Percentiles rank a stretch among this genome's conserved stretches.
phyloP scores from a whole-genome alignment of 2,113 vertebrate genomes.

The Mirza zaza region DNA sequence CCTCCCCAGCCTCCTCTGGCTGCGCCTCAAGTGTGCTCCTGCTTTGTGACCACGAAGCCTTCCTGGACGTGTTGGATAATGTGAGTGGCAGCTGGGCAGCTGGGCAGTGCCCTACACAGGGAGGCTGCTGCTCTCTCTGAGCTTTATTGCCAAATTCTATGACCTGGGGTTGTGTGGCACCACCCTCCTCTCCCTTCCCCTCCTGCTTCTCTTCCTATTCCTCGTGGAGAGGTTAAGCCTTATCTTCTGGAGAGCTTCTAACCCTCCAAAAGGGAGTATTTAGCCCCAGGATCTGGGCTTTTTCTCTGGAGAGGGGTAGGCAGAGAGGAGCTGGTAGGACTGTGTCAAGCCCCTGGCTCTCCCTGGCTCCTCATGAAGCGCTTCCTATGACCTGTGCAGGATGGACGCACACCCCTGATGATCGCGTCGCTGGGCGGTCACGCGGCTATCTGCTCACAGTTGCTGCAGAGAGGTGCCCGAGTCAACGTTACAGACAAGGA shows the following conservation, averaged over 20 bases:
- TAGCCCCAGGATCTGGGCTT: neutral
- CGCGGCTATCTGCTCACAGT: conserved; percentile 80
- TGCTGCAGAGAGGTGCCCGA: conserved; percentile 82
- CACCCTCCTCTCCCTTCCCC: neutral
- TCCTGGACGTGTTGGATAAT: conserved; percentile 72
- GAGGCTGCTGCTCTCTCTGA: neutral
- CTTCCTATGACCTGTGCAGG: conserved; percentile 65
- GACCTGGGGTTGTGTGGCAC: neutral
- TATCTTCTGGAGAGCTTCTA: neutral
- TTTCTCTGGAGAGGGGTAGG: neutral
- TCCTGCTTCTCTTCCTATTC: neutral
- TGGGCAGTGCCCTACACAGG: neutral
- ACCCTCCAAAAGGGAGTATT: neutral
- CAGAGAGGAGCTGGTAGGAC: neutral
- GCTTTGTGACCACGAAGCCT: conserved; percentile 83
- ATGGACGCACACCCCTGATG: conserved; percentile 85
- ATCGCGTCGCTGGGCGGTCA: conserved; percentile 81
- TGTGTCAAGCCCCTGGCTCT: neutral
- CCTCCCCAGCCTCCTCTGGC: conserved; percentile 80
- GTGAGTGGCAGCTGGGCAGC: conserved; percentile 69
- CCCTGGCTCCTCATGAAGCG: neutral
- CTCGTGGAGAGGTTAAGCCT: neutral
- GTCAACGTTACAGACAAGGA: conserved; percentile 77
- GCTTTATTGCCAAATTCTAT: neutral
- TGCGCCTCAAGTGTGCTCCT: conserved; percentile 85